Evolutionary conservation across 1,140 invertebrate genomes (phyloP), one percentile per base, ranked within the genome.

Genomic region (Pteromalus puparum): DNA sequence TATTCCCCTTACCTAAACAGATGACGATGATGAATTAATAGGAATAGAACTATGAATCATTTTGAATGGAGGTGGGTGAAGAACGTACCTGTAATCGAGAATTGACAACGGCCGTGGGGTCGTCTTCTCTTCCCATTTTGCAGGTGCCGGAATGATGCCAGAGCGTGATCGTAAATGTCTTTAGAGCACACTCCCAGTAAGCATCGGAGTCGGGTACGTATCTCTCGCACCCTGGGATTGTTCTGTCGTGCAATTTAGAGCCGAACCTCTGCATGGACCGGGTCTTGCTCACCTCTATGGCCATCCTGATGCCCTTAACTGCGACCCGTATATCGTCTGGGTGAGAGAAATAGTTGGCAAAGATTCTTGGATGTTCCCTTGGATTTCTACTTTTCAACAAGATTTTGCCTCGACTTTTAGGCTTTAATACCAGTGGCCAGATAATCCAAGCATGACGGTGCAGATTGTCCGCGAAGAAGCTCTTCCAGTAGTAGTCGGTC

Each of bases 111-210:
- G 76, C 18, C 26, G 26, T 30, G 18, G 0, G 0, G 28, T 78
- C 76, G 28, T 61, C 15, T 13, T 78, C 46, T 2, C 26, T 18
- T 28, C 76, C 76, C 76, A 78, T 78, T 30, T 78, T 78, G 30
- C 26, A 28, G 9, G 76, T 78, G 4, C 76, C 76, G 5, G 26
- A 61, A 30, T 65, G 21, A 30, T 78, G 76, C 76, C 76, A 78
- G 13, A 65, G 26, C 24, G n/a, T 67, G 24, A 78, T 30, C 4
- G 76, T 26, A 21, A 65, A 30, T 28, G 76, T 65, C 28, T 48
- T 79, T 28, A 79, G 15, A n/a, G 48, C 26, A 38, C 77, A 67
- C 28, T 79, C 77, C 61, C 77, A 79, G 21, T 79, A 79, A 30
- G 10, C 28, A 67, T 79, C 61, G 12, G 76, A 78, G 1, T 68